phyloP scores from a whole-genome alignment of 2,113 vertebrate species.

The Gavia stellata region DNA sequence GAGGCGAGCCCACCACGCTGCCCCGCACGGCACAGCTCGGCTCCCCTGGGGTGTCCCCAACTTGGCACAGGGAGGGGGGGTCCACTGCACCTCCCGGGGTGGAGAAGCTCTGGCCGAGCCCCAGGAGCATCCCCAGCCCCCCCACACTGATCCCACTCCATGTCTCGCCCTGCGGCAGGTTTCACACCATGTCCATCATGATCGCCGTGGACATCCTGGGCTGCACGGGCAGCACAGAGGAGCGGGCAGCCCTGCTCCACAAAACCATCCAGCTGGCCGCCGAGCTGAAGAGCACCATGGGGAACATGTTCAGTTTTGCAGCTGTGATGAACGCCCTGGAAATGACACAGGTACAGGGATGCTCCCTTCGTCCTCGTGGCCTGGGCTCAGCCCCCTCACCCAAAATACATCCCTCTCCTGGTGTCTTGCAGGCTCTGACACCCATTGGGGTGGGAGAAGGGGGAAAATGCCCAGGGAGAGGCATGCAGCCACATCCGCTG shows the following conservation, averaged over 20 bases:
- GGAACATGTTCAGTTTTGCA: constrained; percentile 98
- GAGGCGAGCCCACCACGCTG: background rate
- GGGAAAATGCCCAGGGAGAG: background rate
- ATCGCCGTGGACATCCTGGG: constrained; percentile 94
- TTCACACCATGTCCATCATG: constrained; percentile 98
- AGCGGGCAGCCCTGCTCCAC: constrained; percentile 89
- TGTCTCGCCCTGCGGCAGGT: constrained; percentile 65
- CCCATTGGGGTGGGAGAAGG: background rate
- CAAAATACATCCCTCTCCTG: background rate
- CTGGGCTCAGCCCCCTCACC: background rate
- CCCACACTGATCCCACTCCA: accelerated
- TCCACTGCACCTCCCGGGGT: background rate
- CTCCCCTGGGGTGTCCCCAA: background rate
- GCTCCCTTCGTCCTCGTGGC: background rate
- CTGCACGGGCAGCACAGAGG: constrained; percentile 91
- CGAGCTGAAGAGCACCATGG: constrained; percentile 91
- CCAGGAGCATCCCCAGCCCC: background rate
- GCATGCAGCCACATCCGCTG: background rate
- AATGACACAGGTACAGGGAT: constrained; percentile 83
- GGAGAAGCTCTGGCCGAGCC: background rate
- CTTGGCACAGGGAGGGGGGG: background rate
- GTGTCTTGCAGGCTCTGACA: background rate
- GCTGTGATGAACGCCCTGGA: constrained; percentile 96
- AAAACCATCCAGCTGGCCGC: constrained; percentile 97
- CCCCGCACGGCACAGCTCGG: accelerated